phyloP scores from a whole-genome alignment of 2,888 invertebrate genomes.

The Lissonota sp. region DNA sequence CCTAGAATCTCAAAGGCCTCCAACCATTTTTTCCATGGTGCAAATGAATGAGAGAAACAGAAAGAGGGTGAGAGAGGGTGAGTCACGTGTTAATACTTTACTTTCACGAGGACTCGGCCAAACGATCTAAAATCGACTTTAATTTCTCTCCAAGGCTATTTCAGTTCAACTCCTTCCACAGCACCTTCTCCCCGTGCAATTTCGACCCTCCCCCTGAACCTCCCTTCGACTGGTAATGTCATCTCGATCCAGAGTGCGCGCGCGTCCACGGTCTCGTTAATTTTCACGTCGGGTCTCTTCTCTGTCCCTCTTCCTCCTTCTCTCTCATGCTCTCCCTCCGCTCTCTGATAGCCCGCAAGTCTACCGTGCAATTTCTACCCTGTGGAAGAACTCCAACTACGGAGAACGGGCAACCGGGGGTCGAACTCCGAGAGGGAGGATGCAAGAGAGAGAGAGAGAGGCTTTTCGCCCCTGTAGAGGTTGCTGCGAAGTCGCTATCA shows the following conservation, averaged over 20 bases:
- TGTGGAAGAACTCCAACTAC: slow-evolving; percentile 14
- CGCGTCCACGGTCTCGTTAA: slow-evolving; percentile 72
- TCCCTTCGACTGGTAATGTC: slow-evolving; percentile 66
- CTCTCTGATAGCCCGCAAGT: slow-evolving; percentile 64
- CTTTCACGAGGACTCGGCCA: slow-evolving; percentile 2
- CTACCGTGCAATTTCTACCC: slow-evolving; percentile 54
- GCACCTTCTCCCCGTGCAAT: slow-evolving; percentile 14
- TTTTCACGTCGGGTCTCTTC: slow-evolving; percentile 65
- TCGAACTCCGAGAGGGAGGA: slow-evolving; percentile 17
- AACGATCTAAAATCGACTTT: slow-evolving; percentile 57
- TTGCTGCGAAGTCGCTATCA: slow-evolving; percentile 75
- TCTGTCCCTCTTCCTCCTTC: too few species aligned
- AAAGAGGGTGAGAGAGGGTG: too few species aligned
- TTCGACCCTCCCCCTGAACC: slow-evolving; percentile 12
- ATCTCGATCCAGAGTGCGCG: slow-evolving; percentile 62
- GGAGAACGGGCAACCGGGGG: slow-evolving; percentile 4
- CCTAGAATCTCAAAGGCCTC: too few species aligned
- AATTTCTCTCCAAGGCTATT: slow-evolving; percentile 60
- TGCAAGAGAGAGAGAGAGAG: slow-evolving; percentile 44
- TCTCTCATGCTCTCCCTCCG: slow-evolving; percentile 16
- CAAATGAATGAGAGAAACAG: slow-evolving; percentile 27
- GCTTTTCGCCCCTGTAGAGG: slow-evolving; percentile 40
- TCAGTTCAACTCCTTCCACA: slow-evolving; percentile 1
- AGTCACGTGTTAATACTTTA: neutral
- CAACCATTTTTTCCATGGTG: neutral